phyloP scores from a whole-genome alignment of 64 coral and sea anemone genomes.

The Dendrophyllia cribrosa region DNA sequence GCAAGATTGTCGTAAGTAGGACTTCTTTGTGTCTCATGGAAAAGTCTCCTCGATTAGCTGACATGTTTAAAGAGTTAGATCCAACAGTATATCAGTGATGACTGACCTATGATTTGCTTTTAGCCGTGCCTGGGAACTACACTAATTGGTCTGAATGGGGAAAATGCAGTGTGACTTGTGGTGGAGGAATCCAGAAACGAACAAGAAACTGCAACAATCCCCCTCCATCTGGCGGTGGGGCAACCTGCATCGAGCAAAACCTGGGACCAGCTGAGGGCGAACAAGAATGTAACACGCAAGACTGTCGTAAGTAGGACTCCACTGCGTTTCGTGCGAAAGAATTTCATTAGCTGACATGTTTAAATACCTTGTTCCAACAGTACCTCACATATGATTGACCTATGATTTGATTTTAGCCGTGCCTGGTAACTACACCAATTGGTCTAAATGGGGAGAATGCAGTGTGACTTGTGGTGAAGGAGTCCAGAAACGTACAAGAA shows the following conservation, averaged over 20 bases:
- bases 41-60: too few relatives aligned
- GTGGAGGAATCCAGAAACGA: not conserved
- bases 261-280: not conserved
- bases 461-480: conserved; percentile 6
- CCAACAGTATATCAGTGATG: too few relatives aligned
- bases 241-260: not conserved
- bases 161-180: not conserved
- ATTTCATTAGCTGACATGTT: too few relatives aligned
- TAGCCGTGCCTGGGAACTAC: too few relatives aligned
- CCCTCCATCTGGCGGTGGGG: not conserved
- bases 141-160: not conserved
- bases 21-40: too few relatives aligned
- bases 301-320: too few relatives aligned
- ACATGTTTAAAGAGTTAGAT: too few relatives aligned
- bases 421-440: not conserved
- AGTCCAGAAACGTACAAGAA: not conserved
- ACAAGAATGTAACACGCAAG: not conserved
- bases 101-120: too few relatives aligned
- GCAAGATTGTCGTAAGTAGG: too few relatives aligned
- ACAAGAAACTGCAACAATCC: not conserved
- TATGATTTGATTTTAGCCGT: not conserved
- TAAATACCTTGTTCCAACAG: too few relatives aligned
- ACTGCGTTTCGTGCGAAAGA: too few relatives aligned
- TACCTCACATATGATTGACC: too few relatives aligned
- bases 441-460: not conserved